Base-by-base conservation (phyloP, 2,797 vertebrate species). In the Hippoglossus hippoglossus region DNA sequence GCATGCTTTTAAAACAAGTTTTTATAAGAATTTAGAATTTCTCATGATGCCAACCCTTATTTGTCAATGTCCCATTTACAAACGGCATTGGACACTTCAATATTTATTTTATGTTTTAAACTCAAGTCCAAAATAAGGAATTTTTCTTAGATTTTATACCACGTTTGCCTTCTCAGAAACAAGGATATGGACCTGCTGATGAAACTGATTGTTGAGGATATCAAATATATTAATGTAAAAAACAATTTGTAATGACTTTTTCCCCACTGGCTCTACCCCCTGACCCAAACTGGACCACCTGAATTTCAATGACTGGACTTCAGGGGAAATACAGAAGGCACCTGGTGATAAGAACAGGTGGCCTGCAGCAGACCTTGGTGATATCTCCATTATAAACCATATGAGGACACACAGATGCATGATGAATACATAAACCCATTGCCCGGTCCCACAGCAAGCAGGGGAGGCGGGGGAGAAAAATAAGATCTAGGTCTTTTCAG, bases 321-420 rank as follows among this genome's bases (percentile, higher is more conserved):
- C 0, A 31, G 41, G 41, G 63, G 26, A 62, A 62, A 73, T 54
- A 52, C n/a, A 70, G 52, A 15, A 63, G 64, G 55, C 67, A 80
- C 64, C 76, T 65, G 75, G 41, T 65, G 83, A 82, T 83, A 91
- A 93, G 75, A 95, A 94, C 91, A 95, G 92, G 88, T 94, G 89
- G 79, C 62, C 70, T 61, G 73, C 66, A 82, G 80, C 75, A 73
- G 69, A 84, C 78, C 80, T 80, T 3, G 31, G 31, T 69, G 73
- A 81, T 66, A 60, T 82, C 59, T 77, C 75, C 58, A 75, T 82
- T 80, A 86, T 67, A 67, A 84, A 85, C 57, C 81, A 77, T 78
- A 81, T 39, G 74, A 84, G 64, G 76, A 82, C 81, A 71, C 68
- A 71, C 25, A 63, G 66, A 87, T 22, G 65, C 76, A 76, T 64